A percentile compares a stretch with the other conserved stretches of the same genome.
phyloP scores from a whole-genome alignment of 1,140 invertebrate species.

The Colletes gigas region DNA sequence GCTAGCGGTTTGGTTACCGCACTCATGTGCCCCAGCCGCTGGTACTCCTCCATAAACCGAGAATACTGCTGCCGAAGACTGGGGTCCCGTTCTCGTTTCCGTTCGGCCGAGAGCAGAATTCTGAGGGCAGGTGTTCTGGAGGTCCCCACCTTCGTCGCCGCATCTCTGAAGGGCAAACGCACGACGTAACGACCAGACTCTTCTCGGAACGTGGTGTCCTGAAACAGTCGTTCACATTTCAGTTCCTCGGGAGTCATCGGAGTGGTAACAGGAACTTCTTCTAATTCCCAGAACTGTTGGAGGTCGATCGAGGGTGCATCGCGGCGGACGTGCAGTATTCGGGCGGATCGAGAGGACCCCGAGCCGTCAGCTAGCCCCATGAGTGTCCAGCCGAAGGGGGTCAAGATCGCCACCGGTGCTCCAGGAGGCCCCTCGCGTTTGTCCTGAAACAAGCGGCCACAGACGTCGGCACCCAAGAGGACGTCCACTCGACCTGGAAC shows the following conservation, averaged over 20 bases:
- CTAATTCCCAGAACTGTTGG: background rate
- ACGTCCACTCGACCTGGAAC: background rate
- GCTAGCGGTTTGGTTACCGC: background rate
- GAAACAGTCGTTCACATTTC: background rate
- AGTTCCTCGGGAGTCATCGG: background rate
- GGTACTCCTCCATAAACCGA: no score
- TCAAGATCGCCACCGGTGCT: background rate
- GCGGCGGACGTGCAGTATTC: no score
- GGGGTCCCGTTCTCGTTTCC: background rate
- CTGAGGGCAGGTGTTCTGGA: no score
- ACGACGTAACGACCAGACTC: background rate
- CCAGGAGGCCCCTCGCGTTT: background rate
- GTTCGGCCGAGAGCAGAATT: background rate
- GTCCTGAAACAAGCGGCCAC: background rate
- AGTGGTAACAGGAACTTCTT: background rate
- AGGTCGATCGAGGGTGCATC: no score
- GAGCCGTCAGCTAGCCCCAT: no score
- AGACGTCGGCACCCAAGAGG: background rate
- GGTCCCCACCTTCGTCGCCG: no score
- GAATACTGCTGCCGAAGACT: no score
- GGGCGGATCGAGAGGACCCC: no score
- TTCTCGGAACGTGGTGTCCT: background rate
- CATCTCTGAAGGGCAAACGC: background rate
- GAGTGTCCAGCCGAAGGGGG: no score
- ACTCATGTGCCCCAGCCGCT: background rate